Evolutionary conservation across 2,113 vertebrate species (phyloP).

Genomic region (Furnarius figulus): DNA sequence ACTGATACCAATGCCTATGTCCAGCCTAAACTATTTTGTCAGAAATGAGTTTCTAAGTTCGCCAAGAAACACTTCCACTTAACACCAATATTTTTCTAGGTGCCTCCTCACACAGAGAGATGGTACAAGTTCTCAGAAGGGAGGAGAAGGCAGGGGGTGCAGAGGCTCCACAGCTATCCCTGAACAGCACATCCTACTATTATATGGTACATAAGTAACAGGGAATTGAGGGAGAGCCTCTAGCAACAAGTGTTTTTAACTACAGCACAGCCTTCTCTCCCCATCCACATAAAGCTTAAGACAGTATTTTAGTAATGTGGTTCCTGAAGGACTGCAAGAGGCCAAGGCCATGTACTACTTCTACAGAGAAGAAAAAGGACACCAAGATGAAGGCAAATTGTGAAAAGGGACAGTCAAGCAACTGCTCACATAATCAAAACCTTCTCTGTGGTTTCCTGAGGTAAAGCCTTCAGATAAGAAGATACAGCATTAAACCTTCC

Average conservation of each 20-base stretch:
- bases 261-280: background rate
- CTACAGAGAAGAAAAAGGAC: background rate
- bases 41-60: background rate
- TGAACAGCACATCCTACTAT: background rate
- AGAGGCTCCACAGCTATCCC: background rate
- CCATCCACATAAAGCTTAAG: background rate
- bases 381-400: background rate
- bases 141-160: accelerated
- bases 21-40: background rate
- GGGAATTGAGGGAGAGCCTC: background rate
- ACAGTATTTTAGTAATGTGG: accelerated
- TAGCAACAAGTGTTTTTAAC: background rate
- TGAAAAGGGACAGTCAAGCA: background rate
- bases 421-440: background rate
- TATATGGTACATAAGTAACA: accelerated
- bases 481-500: background rate
- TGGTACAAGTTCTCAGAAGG: background rate
- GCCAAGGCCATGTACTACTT: background rate
- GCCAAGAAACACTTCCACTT: background rate
- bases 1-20: accelerated
- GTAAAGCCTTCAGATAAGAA: background rate
- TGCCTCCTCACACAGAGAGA: background rate
- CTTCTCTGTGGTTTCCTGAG: background rate
- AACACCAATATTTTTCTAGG: accelerated
- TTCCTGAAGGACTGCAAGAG: background rate